phyloP scores from a whole-genome alignment of 2,888 invertebrate species.

The Saturnia pavonia region DNA sequence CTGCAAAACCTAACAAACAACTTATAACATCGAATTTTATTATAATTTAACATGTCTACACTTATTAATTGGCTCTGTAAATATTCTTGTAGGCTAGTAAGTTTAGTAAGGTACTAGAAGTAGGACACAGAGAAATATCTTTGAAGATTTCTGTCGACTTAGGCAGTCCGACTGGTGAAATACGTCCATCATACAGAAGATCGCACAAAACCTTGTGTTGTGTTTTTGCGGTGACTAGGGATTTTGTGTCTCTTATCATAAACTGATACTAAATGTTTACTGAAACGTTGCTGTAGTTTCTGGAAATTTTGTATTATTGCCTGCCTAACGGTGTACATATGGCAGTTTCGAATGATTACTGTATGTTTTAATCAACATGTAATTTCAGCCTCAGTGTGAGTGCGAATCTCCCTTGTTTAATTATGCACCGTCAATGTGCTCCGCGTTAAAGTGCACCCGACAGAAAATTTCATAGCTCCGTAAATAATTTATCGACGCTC shows the following conservation, averaged over 20 bases:
- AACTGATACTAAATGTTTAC: no score
- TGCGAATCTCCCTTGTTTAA: constrained; percentile 45
- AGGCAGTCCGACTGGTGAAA: no score
- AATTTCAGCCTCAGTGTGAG: neutral
- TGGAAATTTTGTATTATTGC: neutral
- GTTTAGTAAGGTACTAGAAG: no score
- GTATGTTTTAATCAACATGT: neutral
- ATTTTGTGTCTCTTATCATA: no score
- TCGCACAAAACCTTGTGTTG: no score
- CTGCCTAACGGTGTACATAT: neutral
- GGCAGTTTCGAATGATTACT: neutral
- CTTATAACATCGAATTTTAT: neutral
- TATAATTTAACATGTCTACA: no score
- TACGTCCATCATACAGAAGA: no score
- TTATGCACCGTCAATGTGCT: constrained; percentile 48
- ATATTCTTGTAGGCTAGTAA: neutral
- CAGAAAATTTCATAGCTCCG: constrained; percentile 46
- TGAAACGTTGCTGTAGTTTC: neutral
- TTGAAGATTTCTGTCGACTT: no score
- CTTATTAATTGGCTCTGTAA: neutral
- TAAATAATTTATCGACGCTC: constrained; percentile 18
- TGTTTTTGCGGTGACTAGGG: no score
- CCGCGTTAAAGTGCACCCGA: constrained; percentile 51
- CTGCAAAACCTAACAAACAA: neutral
- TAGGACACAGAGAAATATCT: no score